Base-by-base conservation (phyloP, 1,140 invertebrate species). In the Anoplophora glabripennis region DNA sequence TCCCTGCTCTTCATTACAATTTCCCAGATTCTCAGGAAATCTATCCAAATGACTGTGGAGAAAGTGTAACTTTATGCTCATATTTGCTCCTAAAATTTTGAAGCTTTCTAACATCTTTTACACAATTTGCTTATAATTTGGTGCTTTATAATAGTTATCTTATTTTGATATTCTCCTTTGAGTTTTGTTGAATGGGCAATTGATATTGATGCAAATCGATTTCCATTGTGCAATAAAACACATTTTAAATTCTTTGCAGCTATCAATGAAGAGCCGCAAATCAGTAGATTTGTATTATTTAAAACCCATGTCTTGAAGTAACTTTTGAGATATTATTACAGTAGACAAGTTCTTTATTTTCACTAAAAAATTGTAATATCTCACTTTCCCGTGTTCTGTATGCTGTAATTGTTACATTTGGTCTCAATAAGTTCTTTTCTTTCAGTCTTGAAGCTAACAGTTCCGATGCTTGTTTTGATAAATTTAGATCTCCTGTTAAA, bases 151-250 rank as follows among this genome's bases (percentile, higher is more conserved):
- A 34, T n/a, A n/a, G n/a, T 70, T 67, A 15, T 57, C 62, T 9
- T n/a, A 17, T 62, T 73, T 34, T 61, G 33, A 59, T 75, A 76
- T 55, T 64, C 51, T 66, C 75, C 72, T 68, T 76, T 75, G 8
- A 74, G 46, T 35, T 66, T 58, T 34, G 66, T 67, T 11, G 63
- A 69, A 61, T 73, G 67, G 51, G 67, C 70, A 56, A 74, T 60
- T 46, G 67, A 69, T 42, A 73, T 66, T 7, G 59, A 65, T 10
- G 57, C 64, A 63, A 67, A 68, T 65, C 66, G 62, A 57, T 78
- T 79, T 14, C 62, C 71, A 60, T 75, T 77, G 53, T 78, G 69
- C 12, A 77, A 53, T 42, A 77, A 59, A 33, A 77, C n/a, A 64
- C 63, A 66, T 70, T 69, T 76, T 21, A 75, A 61, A 61, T 54